Evolutionary conservation across 1,140 invertebrate species (phyloP).

Genomic region (Oreohelix idahoensis): DNA sequence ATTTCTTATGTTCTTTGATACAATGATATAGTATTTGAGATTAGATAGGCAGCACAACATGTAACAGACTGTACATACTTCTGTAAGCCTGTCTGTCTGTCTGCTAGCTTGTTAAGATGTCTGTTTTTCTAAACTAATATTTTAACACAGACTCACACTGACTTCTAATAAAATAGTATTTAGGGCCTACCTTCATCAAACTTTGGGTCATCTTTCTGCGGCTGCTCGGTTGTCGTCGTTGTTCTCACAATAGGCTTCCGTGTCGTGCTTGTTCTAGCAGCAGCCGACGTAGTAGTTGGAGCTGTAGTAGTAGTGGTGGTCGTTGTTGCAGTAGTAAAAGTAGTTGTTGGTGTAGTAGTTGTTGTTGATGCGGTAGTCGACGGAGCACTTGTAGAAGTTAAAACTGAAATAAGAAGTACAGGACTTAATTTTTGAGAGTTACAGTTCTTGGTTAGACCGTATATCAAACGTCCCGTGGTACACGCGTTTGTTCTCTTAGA

Average conservation of each 20-base stretch:
- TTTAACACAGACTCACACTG: not conserved
- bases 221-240: constrained; percentile 9
- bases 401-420: not conserved
- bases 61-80: no score
- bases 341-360: constrained; percentile 1
- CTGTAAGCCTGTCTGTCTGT: no score
- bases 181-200: constrained; percentile 9
- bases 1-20: no score
- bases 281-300: constrained; percentile 2
- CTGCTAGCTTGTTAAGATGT: no score
- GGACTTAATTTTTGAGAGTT: not conserved
- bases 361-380: not conserved
- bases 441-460: no score
- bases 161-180: not conserved
- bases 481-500: no score
- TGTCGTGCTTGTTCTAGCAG: constrained; percentile 26
- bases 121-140: no score
- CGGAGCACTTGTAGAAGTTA: not conserved
- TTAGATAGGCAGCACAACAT: no score
- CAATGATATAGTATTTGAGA: no score
- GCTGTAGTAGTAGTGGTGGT: not conserved
- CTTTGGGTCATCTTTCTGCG: constrained; percentile 4
- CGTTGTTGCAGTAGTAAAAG: not conserved
- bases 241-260: constrained; percentile 10
- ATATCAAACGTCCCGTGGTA: no score